Evolutionary conservation across 2,888 invertebrate genomes (phyloP).

Genomic region (Diabrotica balteata): DNA sequence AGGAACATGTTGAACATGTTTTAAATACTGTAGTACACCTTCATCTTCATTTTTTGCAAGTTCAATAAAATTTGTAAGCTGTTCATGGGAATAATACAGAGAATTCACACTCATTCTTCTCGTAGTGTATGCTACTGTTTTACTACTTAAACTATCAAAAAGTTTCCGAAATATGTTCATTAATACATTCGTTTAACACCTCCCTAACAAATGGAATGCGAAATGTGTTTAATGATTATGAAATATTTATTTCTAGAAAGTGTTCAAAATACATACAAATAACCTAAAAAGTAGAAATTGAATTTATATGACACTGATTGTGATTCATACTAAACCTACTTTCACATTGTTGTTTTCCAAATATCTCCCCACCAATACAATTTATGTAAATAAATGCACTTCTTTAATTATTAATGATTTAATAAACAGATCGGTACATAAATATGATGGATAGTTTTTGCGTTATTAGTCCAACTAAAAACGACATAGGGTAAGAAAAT

Average conservation of each 20-base stretch:
- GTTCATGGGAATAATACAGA: conserved; percentile 49
- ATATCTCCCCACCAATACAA: too few species aligned
- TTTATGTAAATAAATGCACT: too few species aligned
- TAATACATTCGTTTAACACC: background rate
- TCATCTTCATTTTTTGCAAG: conserved; percentile 44
- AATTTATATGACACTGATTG: too few species aligned
- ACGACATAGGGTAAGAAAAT: too few species aligned
- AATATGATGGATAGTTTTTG: too few species aligned
- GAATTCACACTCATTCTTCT: conserved; percentile 41
- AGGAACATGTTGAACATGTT: conserved; percentile 50
- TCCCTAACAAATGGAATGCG: conserved; percentile 7
- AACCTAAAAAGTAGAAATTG: conserved; percentile 10
- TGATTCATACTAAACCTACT: too few species aligned
- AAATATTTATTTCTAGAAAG: conserved; percentile 8
- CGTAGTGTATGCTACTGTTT: background rate
- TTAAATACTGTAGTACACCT: conserved; percentile 51
- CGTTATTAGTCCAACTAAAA: too few species aligned
- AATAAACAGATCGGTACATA: too few species aligned
- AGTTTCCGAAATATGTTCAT: conserved; percentile 27
- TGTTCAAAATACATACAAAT: conserved; percentile 4
- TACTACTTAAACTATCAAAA: conserved; percentile 17
- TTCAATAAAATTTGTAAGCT: conserved; percentile 46
- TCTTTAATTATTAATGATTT: too few species aligned
- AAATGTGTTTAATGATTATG: conserved; percentile 12
- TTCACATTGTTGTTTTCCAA: too few species aligned